phyloP scores from a whole-genome alignment of 1,140 invertebrate species.

The Phocides pigmalion region DNA sequence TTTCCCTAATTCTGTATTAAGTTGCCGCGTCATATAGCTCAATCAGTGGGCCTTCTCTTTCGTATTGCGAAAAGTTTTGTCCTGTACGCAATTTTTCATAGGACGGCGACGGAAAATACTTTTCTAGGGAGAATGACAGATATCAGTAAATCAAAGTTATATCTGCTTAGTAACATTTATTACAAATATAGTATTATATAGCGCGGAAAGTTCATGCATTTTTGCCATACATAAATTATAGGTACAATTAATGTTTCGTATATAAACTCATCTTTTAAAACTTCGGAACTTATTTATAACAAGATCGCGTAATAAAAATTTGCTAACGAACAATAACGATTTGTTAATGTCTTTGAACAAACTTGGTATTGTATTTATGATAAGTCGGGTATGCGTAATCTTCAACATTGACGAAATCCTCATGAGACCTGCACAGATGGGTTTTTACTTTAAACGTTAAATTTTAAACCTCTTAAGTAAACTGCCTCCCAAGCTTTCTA shows the following conservation, averaged over 20 bases:
- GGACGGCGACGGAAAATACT: not conserved
- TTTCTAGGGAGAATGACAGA: too few species aligned
- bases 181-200: too few species aligned
- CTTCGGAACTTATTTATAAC: too few species aligned
- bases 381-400: not conserved
- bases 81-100: not conserved
- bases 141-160: too few species aligned
- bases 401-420: not conserved
- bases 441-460: not conserved
- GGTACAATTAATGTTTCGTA: too few species aligned
- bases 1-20: conserved; percentile 21
- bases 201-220: too few species aligned
- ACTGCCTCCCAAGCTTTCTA: not conserved
- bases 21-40: conserved; percentile 8
- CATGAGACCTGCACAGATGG: not conserved
- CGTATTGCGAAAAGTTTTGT: not conserved
- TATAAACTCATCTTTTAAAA: too few species aligned
- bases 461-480: not conserved
- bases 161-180: too few species aligned
- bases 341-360: too few species aligned
- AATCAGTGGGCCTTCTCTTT: not conserved
- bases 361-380: not conserved
- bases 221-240: too few species aligned
- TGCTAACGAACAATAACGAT: too few species aligned
- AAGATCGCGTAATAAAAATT: too few species aligned